Evolutionary conservation across 2,113 vertebrate species (phyloP).

Genomic region (Microcebus jonahi): DNA sequence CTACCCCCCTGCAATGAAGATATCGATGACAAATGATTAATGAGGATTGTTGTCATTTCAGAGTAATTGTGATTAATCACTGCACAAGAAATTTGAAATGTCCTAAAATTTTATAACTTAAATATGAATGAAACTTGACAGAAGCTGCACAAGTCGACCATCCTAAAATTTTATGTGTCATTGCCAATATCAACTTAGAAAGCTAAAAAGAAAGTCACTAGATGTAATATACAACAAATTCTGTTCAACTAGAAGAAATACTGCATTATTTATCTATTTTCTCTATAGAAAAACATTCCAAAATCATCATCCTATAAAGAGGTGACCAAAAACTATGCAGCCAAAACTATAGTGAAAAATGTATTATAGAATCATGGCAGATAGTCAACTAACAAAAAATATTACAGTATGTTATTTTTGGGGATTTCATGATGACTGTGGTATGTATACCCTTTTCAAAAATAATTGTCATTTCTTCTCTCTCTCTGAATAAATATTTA

Average conservation of each 20-base stretch:
- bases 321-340: neutral
- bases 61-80: neutral
- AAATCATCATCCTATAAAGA: neutral
- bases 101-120: neutral
- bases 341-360: neutral
- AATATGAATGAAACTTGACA: conserved; percentile 4
- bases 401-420: neutral
- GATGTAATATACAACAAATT: neutral
- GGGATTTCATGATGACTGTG: neutral
- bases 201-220: neutral
- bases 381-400: neutral
- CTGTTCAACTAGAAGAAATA: neutral
- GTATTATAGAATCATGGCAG: neutral
- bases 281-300: neutral
- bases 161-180: neutral
- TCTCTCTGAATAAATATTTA: neutral
- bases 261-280: neutral
- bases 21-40: neutral
- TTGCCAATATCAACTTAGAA: neutral
- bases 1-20: neutral
- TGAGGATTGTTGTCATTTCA: neutral
- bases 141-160: neutral
- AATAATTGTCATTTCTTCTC: neutral
- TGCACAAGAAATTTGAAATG: neutral
- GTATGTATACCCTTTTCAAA: neutral